A percentile compares a stretch with the other conserved stretches of the same genome.
These are phyloP conservation scores for Ardeotis arabs DNA, from an alignment of 2,113 vertebrate genomes.

Conservation along the genomic window DNA sequence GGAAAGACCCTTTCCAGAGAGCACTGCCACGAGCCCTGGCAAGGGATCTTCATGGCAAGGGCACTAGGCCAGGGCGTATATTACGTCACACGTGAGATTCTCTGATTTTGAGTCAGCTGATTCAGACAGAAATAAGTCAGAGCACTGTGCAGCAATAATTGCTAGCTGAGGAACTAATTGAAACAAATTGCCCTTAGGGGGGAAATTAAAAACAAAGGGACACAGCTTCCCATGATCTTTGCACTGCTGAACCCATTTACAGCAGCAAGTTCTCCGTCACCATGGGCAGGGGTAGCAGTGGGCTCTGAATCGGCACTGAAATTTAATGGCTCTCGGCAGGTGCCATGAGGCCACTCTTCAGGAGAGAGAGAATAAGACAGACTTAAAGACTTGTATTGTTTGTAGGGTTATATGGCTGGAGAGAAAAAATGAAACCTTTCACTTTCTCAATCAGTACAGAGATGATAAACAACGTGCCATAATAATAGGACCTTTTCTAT, in stretches of 20 bases:
- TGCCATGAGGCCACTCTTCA: not conserved
- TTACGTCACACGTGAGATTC: conserved; percentile 22
- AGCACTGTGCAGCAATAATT: conserved; percentile 54
- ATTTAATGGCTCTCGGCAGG: not conserved
- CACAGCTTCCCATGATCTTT: conserved; percentile 35
- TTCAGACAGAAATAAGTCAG: conserved; percentile 48
- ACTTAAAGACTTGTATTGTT: not conserved
- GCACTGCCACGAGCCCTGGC: not conserved
- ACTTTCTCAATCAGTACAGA: not conserved
- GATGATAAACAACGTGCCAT: not conserved
- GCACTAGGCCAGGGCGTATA: conserved; percentile 7
- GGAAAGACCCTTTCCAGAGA: conserved; percentile 50
- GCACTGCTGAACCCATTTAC: conserved; percentile 5
- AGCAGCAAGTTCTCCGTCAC: not conserved
- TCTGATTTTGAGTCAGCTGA: conserved; percentile 49
- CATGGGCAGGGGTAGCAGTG: not conserved
- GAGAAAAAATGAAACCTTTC: not conserved
- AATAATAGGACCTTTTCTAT: not conserved
- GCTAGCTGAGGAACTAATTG: conserved; percentile 38
- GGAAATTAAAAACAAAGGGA: conserved; percentile 28
- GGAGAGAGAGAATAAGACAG: not conserved
- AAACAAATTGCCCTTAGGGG: conserved; percentile 39
- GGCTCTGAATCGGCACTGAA: not conserved
- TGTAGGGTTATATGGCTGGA: not conserved
- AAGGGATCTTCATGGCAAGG: conserved; percentile 44